Evolutionary conservation across 2,113 vertebrate genomes (phyloP).

Genomic region (Aleadryas rufinucha): DNA sequence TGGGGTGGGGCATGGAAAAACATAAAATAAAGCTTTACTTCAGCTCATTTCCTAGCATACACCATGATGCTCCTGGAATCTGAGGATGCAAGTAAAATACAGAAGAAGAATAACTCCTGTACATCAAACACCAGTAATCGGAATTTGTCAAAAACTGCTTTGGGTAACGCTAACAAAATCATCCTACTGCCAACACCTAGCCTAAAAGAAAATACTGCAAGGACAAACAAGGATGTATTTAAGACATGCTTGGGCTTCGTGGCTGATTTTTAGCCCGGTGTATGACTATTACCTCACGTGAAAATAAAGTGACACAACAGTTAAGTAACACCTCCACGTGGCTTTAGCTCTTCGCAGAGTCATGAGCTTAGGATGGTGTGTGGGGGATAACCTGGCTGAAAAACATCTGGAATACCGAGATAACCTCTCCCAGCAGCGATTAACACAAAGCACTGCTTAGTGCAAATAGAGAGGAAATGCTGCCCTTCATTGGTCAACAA

Average conservation of each 20-base stretch:
- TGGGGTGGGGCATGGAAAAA: neutral
- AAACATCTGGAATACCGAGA: neutral
- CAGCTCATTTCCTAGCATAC: neutral
- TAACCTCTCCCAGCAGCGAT: neutral
- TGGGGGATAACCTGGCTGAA: neutral
- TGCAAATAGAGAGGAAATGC: neutral
- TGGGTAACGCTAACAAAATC: neutral
- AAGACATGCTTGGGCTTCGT: neutral
- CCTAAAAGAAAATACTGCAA: neutral
- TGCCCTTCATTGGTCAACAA: neutral
- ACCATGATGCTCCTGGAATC: neutral
- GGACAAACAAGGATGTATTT: neutral
- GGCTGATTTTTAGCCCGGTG: neutral
- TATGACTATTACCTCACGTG: neutral
- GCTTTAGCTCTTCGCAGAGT: neutral
- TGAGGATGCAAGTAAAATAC: neutral
- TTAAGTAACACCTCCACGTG: neutral
- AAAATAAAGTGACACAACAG: neutral
- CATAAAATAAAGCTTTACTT: neutral
- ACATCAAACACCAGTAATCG: neutral
- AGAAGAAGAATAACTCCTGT: neutral
- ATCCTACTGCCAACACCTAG: neutral
- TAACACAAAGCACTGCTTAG: neutral
- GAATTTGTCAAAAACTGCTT: neutral
- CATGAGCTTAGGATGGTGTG: fast-evolving